These are phyloP conservation scores for Pangasius krempfi DNA, from an alignment of 2,797 vertebrate species.

Conservation along the genomic window DNA sequence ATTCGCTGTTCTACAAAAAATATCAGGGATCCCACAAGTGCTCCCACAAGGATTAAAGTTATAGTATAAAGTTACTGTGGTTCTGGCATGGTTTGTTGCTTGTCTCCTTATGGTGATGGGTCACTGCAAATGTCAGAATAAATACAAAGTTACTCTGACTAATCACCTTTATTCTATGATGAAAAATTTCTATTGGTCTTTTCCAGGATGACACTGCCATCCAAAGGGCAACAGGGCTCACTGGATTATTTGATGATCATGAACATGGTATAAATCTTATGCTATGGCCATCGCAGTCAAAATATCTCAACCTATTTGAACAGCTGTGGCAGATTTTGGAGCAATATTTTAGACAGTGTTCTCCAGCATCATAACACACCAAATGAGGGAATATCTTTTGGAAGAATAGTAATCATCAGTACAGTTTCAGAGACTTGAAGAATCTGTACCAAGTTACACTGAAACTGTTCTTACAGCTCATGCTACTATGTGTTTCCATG, in stretches of 20 bases:
- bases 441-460: not conserved
- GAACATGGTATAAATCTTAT: not conserved
- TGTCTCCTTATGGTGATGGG: not conserved
- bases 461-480: not conserved
- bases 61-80: not conserved
- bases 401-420: not conserved
- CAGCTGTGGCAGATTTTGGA: not conserved
- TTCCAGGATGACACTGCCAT: not conserved
- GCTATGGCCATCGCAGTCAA: not conserved
- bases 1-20: not conserved
- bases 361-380: not conserved
- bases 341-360: not conserved
- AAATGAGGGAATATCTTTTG: not conserved
- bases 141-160: not conserved
- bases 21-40: not conserved
- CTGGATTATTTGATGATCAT: not conserved
- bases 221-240: not conserved
- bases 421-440: not conserved
- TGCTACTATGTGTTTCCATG: not conserved
- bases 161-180: not conserved
- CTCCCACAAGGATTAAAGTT: not conserved
- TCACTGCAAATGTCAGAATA: constrained; percentile 1
- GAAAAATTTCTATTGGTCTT: not conserved
- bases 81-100: not conserved
- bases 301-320: not conserved